Conservation (phyloP, 2,797 vertebrate genomes). For the Acanthiza pusilla region DNA sequence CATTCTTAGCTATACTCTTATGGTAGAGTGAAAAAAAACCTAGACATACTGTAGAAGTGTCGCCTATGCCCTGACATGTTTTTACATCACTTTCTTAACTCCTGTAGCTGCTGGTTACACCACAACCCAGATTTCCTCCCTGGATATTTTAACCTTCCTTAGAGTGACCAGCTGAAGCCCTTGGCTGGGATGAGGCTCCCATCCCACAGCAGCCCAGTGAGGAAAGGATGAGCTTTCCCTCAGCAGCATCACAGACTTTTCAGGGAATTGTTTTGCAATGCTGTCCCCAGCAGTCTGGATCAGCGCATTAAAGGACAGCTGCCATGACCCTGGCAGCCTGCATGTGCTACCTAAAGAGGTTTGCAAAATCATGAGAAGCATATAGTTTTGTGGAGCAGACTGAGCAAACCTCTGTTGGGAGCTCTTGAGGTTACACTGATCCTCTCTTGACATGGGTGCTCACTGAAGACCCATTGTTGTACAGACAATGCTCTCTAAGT, state of each 20-base stretch:
- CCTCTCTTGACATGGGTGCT: accelerated
- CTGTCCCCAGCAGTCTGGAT: background rate
- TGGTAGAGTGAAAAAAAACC: background rate
- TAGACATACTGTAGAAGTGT: accelerated
- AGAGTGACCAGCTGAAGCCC: background rate
- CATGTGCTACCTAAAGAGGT: background rate
- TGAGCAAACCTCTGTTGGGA: background rate
- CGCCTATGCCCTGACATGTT: background rate
- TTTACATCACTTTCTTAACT: background rate
- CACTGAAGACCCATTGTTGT: background rate
- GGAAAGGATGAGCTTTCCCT: background rate
- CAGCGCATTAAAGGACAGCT: background rate
- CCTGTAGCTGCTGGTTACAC: background rate
- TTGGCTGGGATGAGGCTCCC: background rate
- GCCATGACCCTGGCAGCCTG: background rate
- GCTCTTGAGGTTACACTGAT: background rate
- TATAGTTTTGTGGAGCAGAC: background rate
- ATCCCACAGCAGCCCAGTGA: background rate
- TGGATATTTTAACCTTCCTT: background rate
- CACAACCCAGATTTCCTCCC: background rate
- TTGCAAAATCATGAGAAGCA: background rate
- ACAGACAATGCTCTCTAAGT: background rate
- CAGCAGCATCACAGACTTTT: background rate
- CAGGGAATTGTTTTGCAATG: background rate
- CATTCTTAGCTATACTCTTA: background rate